Evolutionary conservation across 2,888 invertebrate genomes (phyloP).

Genomic region (Dinocampus coccinellae): DNA sequence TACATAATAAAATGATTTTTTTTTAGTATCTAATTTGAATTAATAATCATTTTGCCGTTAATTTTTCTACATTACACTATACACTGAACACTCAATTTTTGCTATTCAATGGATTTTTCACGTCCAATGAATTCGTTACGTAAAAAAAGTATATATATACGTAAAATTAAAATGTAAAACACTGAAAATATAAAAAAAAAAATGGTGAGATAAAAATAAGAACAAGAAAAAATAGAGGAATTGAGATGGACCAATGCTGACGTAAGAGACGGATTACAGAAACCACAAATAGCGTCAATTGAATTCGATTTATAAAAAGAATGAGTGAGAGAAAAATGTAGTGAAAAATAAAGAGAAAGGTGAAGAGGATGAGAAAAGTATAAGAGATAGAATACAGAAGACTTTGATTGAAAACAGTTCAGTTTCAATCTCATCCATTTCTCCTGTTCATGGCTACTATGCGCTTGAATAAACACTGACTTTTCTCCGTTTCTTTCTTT

Average conservation of each 20-base stretch:
- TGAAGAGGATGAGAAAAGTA: background rate
- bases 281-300: background rate
- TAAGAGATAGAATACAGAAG: background rate
- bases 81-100: background rate
- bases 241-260: background rate
- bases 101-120: background rate
- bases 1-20: too few species aligned
- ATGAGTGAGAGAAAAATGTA: too few species aligned
- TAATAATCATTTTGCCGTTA: too few species aligned
- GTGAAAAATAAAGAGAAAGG: too few species aligned
- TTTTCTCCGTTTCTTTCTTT: too few species aligned
- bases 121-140: too few species aligned
- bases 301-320: background rate
- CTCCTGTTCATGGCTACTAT: constrained; percentile 11
- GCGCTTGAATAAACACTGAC: constrained; percentile 41
- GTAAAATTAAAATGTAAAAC: background rate
- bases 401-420: constrained; percentile 25
- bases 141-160: too few species aligned
- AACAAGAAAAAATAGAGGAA: background rate
- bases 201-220: background rate
- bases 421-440: constrained; percentile 35
- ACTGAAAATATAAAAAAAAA: background rate
- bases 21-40: too few species aligned
- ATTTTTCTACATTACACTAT: too few species aligned
- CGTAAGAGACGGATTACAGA: background rate